Conservation (phyloP, 30 jellyfish, hydroid and myxozoan genomes). For the Sanderia malayensis region DNA sequence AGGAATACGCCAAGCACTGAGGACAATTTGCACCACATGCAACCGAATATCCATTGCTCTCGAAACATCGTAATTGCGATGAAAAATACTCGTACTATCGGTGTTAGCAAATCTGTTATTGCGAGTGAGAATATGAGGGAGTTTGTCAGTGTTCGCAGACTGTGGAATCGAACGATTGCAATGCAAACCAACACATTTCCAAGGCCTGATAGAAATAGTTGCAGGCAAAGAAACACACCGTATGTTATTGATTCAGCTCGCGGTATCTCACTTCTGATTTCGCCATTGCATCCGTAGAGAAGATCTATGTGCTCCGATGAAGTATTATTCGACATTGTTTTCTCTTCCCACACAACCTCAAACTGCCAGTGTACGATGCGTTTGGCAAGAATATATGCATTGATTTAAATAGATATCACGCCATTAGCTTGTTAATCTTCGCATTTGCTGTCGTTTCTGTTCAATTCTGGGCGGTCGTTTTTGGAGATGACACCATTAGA, state of each 20-base stretch:
- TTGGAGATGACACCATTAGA: too few species aligned
- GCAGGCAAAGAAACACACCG: constrained; percentile 41
- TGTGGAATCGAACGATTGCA: constrained; percentile 59
- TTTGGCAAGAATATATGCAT: too few species aligned
- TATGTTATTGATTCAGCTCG: constrained; percentile 33
- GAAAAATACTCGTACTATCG: constrained; percentile 62
- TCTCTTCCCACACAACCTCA: too few species aligned
- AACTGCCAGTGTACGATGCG: too few species aligned
- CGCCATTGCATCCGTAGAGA: constrained; percentile 87
- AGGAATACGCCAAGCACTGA: constrained; percentile 75
- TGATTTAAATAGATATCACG: too few species aligned
- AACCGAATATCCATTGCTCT: constrained; percentile 79
- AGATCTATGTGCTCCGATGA: not conserved
- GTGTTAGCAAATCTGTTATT: constrained; percentile 73
- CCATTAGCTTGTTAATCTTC: too few species aligned
- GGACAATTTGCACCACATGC: constrained; percentile 82
- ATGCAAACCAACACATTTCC: constrained; percentile 76
- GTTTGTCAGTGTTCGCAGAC: constrained; percentile 69
- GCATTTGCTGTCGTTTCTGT: too few species aligned
- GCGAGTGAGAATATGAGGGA: constrained; percentile 74
- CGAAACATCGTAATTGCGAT: constrained; percentile 65
- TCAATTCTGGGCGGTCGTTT: too few species aligned
- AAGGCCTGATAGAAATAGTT: constrained; percentile 45
- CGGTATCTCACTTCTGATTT: constrained; percentile 43
- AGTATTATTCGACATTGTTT: not conserved